These are phyloP conservation scores for Trachops cirrhosus DNA, from an alignment of 2,797 vertebrate species.

Conservation along the genomic window DNA sequence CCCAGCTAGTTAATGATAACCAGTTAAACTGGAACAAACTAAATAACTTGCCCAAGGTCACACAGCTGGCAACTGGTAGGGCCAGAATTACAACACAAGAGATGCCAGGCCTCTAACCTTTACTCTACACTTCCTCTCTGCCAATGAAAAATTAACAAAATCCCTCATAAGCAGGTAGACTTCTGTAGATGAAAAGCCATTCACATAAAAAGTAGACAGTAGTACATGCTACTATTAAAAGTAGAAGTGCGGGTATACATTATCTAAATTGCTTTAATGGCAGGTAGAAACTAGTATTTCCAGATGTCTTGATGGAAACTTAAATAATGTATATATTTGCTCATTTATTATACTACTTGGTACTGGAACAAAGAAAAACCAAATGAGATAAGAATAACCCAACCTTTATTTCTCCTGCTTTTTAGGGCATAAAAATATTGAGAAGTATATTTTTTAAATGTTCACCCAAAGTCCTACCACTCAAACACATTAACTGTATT, in stretches of 20 bases:
- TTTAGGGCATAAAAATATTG: neutral
- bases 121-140: neutral
- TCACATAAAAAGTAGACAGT: neutral
- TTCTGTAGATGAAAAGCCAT: neutral
- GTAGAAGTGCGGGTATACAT: neutral
- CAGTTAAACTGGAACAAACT: constrained; percentile 40
- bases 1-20: constrained; percentile 36
- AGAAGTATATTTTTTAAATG: neutral
- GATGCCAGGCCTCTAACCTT: neutral
- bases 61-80: neutral
- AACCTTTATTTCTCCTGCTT: constrained; percentile 19
- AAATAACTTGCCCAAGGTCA: neutral
- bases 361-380: neutral
- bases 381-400: neutral
- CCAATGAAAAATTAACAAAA: neutral
- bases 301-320: constrained; percentile 1
- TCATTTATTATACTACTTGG: constrained; percentile 3
- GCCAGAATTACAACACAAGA: neutral
- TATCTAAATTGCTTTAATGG: constrained; percentile 50
- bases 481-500: neutral
- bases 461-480: neutral
- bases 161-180: neutral
- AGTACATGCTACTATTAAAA: constrained; percentile 5
- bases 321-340: constrained; percentile 10
- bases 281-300: constrained; percentile 44